Evolutionary conservation across 2,888 invertebrate genomes (phyloP).

Genomic region (Capitulum mitella): DNA sequence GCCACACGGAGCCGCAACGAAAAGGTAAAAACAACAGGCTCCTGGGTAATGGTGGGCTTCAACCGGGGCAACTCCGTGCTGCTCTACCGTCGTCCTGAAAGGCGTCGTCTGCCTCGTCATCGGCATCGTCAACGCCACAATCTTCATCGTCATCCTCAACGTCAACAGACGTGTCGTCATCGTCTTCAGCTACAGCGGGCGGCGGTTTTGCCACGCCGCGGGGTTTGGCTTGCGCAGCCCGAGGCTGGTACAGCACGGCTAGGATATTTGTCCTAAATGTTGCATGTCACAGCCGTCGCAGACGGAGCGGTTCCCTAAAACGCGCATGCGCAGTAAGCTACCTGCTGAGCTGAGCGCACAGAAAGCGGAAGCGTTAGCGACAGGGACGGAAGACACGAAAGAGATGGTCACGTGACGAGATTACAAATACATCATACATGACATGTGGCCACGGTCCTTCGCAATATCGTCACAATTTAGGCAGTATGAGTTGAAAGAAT

Average conservation of each 20-base stretch:
- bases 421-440: neutral
- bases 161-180: neutral
- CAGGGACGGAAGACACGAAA: neutral
- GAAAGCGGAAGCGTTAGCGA: neutral
- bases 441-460: too few species aligned
- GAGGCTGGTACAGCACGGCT: neutral
- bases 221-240: neutral
- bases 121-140: neutral
- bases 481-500: too few species aligned
- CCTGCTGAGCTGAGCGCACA: constrained; percentile 12
- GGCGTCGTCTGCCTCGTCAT: neutral
- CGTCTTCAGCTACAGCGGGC: too few species aligned
- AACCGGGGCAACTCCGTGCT: neutral
- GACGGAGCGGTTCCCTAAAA: neutral
- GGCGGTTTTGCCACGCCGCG: too few species aligned
- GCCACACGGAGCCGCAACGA: neutral
- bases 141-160: neutral
- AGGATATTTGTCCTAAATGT: neutral
- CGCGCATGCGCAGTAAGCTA: neutral
- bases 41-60: neutral
- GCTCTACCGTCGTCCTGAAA: neutral
- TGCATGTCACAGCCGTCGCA: constrained; percentile 20
- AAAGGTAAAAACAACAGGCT: neutral
- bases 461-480: too few species aligned
- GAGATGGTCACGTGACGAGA: neutral